Evolutionary conservation across 2,797 vertebrate genomes (phyloP).

Genomic region (Premnoplex brunnescens): DNA sequence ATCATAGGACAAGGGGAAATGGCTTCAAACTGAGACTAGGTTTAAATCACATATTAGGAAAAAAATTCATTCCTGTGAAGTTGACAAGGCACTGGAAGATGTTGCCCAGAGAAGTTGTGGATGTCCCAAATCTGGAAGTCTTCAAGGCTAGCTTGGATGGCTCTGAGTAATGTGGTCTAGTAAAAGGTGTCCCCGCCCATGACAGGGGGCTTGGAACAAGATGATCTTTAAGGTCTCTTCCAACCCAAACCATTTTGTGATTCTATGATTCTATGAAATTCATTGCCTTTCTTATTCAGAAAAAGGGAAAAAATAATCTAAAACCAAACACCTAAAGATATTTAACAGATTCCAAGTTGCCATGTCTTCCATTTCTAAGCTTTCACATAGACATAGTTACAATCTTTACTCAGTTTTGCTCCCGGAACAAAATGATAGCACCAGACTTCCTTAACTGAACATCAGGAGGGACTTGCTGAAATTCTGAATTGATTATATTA

Average conservation of each 20-base stretch:
- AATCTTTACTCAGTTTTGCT: not conserved
- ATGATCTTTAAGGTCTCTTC: not conserved
- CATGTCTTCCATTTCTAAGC: not conserved
- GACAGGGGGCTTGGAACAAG: not conserved
- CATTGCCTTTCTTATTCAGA: not conserved
- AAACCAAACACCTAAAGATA: no score
- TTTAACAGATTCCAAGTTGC: not conserved
- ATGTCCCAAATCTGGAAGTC: not conserved
- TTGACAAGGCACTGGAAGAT: not conserved
- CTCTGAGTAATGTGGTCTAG: not conserved
- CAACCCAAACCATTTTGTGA: not conserved
- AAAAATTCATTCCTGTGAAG: not conserved
- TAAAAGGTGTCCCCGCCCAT: not conserved
- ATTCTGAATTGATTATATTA: slow-evolving; percentile 17
- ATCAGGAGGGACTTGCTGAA: slow-evolving; percentile 5
- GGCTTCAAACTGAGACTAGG: not conserved
- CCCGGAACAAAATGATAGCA: not conserved
- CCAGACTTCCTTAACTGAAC: not conserved
- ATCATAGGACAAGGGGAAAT: not conserved
- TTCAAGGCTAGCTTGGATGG: not conserved
- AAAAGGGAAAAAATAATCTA: not conserved
- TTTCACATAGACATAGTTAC: not conserved
- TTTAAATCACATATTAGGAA: not conserved
- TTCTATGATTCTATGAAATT: not conserved
- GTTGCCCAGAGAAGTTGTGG: not conserved